Percentiles rank a stretch among this genome's conserved stretches.
phyloP scores from a whole-genome alignment of 53 echinoderm and acorn worm genomes.

The Holothuria scabra region DNA sequence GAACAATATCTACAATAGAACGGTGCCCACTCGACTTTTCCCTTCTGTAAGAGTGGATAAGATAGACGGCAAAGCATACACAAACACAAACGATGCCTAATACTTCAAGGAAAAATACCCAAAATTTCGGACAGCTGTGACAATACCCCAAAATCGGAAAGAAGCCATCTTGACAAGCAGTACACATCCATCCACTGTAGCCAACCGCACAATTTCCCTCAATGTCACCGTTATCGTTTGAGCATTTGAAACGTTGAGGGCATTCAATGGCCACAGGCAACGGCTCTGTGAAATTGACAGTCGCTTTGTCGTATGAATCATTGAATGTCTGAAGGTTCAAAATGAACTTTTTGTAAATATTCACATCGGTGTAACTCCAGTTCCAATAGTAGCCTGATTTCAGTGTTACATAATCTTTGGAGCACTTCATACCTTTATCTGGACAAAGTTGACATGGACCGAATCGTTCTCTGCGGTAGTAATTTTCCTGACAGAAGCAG shows the following conservation, averaged over 20 bases:
- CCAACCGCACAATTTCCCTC: neutral
- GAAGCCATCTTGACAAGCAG: neutral
- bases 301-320: neutral
- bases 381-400: no score
- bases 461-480: conserved; percentile 28
- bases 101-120: conserved; percentile 9
- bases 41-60: neutral
- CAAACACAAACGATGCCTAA: neutral
- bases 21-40: neutral
- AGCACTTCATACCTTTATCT: no score
- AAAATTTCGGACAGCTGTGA: neutral
- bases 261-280: neutral
- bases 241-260: conserved; percentile 7
- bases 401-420: no score
- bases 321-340: neutral
- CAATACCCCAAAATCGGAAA: conserved; percentile 1
- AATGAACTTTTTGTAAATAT: neutral
- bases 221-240: neutral
- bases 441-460: no score
- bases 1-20: neutral
- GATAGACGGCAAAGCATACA: neutral
- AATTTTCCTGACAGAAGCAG: conserved; percentile 15
- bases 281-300: neutral
- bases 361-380: neutral
- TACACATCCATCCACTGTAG: no score